These are phyloP conservation scores for Gnathonemus echidnorhynchus DNA, from an alignment of 2,113 vertebrate genomes.

Conservation along the genomic window DNA sequence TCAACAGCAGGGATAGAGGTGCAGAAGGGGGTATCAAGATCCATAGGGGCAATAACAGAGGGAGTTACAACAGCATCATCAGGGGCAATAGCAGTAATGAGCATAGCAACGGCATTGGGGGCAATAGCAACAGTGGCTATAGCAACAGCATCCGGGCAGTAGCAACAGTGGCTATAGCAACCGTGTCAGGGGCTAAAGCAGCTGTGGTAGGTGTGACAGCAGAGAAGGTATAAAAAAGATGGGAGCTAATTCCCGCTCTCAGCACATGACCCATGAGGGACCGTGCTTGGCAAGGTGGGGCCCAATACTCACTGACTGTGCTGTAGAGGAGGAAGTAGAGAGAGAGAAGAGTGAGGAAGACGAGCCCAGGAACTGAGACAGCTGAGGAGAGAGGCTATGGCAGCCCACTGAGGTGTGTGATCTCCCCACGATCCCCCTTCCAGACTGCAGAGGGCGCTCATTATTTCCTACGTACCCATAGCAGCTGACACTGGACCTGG, in stretches of 20 bases:
- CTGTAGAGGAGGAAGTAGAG: background rate
- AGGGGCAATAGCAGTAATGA: background rate
- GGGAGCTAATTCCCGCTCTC: background rate
- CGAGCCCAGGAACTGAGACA: background rate
- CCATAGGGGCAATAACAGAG: background rate
- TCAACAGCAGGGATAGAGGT: background rate
- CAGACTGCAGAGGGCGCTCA: background rate
- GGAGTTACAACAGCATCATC: background rate
- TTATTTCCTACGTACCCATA: background rate
- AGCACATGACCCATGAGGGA: background rate
- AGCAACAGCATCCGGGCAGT: background rate
- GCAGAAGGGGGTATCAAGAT: background rate
- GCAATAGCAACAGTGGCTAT: background rate
- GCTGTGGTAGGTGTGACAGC: background rate
- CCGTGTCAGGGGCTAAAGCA: background rate
- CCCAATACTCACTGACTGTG: background rate
- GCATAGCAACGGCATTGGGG: background rate
- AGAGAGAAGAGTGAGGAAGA: background rate
- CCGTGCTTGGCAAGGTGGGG: background rate
- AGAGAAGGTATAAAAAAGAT: background rate
- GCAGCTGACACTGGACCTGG: background rate
- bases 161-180: constrained; percentile 6
- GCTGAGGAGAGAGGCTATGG: background rate
- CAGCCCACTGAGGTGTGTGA: background rate
- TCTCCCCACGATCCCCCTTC: background rate